Percentiles rank a stretch among this genome's conserved stretches.
These are phyloP conservation scores for Antheraea mylitta DNA, from an alignment of 1,140 invertebrate species.

Conservation along the genomic window DNA sequence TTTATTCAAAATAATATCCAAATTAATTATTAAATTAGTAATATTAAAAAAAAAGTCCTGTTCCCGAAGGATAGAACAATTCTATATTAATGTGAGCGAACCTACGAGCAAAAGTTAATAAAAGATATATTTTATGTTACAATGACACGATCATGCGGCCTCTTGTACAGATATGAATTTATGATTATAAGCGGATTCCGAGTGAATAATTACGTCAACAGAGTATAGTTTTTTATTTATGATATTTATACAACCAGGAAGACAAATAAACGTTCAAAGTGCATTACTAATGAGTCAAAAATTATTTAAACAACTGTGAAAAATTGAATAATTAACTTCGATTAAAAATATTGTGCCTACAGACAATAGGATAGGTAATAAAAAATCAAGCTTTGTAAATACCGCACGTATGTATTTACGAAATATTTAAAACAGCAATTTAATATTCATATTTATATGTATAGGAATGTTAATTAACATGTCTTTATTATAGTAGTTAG, in stretches of 20 bases:
- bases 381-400: neutral
- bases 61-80: no score
- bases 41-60: no score
- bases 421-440: neutral
- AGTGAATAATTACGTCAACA: neutral
- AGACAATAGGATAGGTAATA: neutral
- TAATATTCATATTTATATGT: neutral
- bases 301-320: neutral
- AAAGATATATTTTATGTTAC: no score
- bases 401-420: neutral
- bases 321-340: neutral
- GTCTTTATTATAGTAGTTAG: no score
- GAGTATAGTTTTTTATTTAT: neutral
- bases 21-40: no score
- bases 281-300: neutral
- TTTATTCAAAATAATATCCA: no score
- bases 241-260: neutral
- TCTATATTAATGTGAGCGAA: no score
- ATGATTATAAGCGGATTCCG: neutral
- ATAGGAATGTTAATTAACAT: neutral
- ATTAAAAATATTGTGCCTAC: neutral
- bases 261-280: neutral
- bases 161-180: slow-evolving; percentile 8
- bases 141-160: neutral
- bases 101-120: no score